Base-by-base conservation (phyloP, 37 sponge, comb jelly and placozoan species). In the Eunapius fragilis region DNA sequence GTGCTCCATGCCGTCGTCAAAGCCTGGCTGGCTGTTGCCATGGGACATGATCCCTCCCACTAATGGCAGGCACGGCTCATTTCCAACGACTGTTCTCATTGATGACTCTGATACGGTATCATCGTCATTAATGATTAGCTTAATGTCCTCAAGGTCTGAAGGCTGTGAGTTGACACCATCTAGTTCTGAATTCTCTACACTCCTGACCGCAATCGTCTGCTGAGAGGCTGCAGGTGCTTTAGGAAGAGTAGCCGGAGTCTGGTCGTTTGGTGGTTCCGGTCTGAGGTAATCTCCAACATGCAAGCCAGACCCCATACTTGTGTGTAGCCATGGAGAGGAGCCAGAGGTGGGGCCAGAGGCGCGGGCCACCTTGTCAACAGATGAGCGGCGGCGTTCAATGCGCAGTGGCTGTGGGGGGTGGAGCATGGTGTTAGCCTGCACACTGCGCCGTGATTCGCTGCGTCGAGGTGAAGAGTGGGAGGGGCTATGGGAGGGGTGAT, bases 401-500 rank as follows among this genome's bases (percentile, higher is more conserved):
- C 2, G 72, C 35, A 45, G 34, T 22, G 31, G 75, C 22, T 3
- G 49, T 23, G 23, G 72, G 27, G 69, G 77, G 37, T 48, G 67
- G 41, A 69, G 30, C 70, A n/a, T 50, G 49, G 37, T 24, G 27
- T 47, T 28, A 30, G 45, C 28, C 24, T 47, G 85, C 0, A 75
- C 1, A 10, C 33, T 23, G 35, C 37, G 35, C 10, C 38, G 75
- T 23, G 80, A 80, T 26, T 77, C 77, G 32, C 67, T 72, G 30
- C 78, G 87, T 0, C 31, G 23, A 26, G 28, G 26, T 31, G 36
- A 37, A 30, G 48, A 31, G 67, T 24, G 25, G 85, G 49, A 84
- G 82, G 82, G 25, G 25, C 76, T 47, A 38, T 72, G 47, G 47
- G n/a, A n/a, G n/a, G n/a, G n/a, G n/a, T n/a, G 58, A 17, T 58